These are phyloP conservation scores for Lycaon pictus DNA, from an alignment of 2,113 vertebrate genomes.

Conservation along the genomic window DNA sequence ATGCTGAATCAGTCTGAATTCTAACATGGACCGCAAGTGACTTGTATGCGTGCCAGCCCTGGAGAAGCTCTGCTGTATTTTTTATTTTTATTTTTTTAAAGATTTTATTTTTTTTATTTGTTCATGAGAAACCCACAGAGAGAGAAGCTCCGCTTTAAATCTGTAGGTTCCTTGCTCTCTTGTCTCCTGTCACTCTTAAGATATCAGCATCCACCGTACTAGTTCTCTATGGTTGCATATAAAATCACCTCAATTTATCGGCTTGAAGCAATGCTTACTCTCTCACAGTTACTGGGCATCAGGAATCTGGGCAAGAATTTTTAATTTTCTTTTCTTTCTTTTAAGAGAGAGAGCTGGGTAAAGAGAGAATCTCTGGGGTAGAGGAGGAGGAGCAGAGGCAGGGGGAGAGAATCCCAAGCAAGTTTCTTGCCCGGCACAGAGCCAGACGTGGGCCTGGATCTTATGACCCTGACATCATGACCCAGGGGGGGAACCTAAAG, in stretches of 20 bases:
- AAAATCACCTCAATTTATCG: not conserved
- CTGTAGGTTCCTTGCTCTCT: not conserved
- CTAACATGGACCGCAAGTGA: not conserved
- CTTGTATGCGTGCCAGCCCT: not conserved
- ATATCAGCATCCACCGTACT: not conserved
- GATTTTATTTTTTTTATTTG: no score
- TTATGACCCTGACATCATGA: not conserved
- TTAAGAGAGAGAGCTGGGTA: not conserved
- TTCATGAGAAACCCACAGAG: no score
- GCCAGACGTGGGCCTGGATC: not conserved
- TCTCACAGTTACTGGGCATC: not conserved
- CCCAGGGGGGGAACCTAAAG: not conserved
- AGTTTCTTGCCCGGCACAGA: not conserved
- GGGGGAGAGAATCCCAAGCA: not conserved
- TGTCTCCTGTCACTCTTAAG: not conserved
- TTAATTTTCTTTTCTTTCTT: not conserved
- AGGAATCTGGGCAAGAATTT: not conserved
- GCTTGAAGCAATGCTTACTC: not conserved
- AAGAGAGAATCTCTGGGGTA: not conserved
- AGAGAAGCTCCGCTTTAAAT: not conserved
- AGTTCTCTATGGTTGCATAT: not conserved
- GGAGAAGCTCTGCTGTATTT: not conserved
- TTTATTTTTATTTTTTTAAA: no score
- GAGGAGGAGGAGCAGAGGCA: not conserved
- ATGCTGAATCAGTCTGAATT: not conserved